Conservation (phyloP, 1,140 invertebrate genomes). For the Theocolax elegans region DNA sequence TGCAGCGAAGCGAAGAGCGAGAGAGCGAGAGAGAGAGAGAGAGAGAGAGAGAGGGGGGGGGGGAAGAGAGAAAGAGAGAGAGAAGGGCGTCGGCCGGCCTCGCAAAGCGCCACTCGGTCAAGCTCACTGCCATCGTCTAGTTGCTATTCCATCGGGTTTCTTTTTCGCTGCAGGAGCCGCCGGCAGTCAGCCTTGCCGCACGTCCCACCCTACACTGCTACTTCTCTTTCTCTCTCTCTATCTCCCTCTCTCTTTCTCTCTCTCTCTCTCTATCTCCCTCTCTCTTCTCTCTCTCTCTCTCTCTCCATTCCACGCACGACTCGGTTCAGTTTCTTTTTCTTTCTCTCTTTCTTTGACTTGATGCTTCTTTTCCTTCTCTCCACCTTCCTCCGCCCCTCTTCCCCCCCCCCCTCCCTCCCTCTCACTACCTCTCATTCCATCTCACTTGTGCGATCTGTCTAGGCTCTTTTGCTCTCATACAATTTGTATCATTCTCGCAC, state of each 20-base stretch:
- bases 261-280: neutral
- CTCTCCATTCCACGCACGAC: conserved; percentile 19
- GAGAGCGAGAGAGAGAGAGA: neutral
- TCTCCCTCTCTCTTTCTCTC: conserved; percentile 3
- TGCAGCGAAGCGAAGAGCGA: neutral
- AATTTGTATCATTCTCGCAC: conserved; percentile 39
- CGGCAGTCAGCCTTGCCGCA: conserved; percentile 19
- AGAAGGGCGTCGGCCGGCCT: conserved; percentile 53
- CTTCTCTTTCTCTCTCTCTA: conserved; percentile 6
- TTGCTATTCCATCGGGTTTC: conserved; percentile 40
- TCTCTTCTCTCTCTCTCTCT: conserved; percentile 14
- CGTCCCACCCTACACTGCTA: neutral
- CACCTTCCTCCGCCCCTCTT: neutral
- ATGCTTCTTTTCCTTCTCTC: neutral
- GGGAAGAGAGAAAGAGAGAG: neutral
- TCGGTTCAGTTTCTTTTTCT: neutral
- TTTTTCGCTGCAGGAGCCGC: conserved; percentile 22
- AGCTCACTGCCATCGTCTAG: conserved; percentile 52
- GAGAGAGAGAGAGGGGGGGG: conserved; percentile 32
- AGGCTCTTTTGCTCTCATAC: conserved; percentile 28
- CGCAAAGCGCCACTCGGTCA: conserved; percentile 53
- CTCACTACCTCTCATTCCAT: neutral
- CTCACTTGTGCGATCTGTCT: no score
- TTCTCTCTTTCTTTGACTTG: neutral
- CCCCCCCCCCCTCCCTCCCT: neutral